These are phyloP conservation scores for Daktulosphaira vitifoliae DNA, from an alignment of 1,140 invertebrate genomes.

Conservation along the genomic window DNA sequence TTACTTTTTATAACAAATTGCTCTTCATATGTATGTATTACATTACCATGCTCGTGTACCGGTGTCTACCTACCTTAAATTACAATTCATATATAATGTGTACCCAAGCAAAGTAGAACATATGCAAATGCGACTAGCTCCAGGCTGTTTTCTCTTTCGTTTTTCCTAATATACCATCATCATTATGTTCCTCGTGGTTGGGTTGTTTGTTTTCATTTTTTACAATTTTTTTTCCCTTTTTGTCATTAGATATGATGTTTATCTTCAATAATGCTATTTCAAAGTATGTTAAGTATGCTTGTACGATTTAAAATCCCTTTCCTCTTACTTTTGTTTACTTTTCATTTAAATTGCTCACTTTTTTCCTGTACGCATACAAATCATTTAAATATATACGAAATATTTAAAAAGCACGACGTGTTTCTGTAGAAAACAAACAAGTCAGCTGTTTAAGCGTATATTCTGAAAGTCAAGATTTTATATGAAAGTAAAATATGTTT, in stretches of 20 bases:
- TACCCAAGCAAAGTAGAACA: background rate
- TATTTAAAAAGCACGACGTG: no score
- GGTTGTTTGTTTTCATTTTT: conserved; percentile 23
- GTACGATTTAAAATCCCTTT: no score
- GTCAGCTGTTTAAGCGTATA: no score
- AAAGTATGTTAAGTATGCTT: no score
- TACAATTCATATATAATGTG: conserved; percentile 10
- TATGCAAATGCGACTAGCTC: conserved; percentile 27
- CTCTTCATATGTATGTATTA: background rate
- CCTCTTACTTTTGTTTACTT: no score
- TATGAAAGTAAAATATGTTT: no score
- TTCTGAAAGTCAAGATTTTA: no score
- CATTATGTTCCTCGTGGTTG: conserved; percentile 8
- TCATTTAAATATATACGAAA: no score
- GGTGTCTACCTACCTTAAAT: background rate
- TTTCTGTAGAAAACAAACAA: no score
- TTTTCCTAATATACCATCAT: background rate
- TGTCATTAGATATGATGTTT: background rate
- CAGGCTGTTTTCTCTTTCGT: background rate
- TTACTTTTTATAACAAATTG: conserved; percentile 34
- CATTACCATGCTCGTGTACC: no score
- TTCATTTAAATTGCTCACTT: no score
- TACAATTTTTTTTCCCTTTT: background rate
- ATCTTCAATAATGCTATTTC: conserved; percentile 1
- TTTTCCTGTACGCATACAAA: no score